Percentiles rank a stretch among this genome's conserved stretches.
phyloP scores from a whole-genome alignment of 2,113 vertebrate species.

The Pogonocichla stellata region DNA sequence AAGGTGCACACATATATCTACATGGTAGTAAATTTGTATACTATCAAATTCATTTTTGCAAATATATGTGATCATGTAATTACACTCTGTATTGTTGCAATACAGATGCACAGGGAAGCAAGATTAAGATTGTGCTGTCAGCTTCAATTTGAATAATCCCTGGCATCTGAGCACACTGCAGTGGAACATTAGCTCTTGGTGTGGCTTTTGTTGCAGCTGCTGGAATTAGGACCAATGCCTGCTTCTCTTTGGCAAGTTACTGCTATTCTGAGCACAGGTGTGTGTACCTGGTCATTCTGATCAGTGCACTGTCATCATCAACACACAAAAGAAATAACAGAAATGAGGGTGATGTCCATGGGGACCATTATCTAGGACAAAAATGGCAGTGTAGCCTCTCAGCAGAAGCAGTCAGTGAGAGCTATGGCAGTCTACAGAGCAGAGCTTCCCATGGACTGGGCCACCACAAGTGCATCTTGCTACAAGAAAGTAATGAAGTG shows the following conservation, averaged over 20 bases:
- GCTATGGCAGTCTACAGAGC: neutral
- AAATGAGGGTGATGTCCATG: neutral
- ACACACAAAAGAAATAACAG: neutral
- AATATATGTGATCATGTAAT: conserved; percentile 34
- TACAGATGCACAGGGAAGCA: neutral
- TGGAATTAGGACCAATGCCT: neutral
- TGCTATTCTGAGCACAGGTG: neutral
- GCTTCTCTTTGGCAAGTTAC: neutral
- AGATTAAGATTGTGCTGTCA: conserved; percentile 34
- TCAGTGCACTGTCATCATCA: neutral
- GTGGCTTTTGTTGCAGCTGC: neutral
- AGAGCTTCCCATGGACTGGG: neutral
- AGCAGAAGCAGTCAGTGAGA: neutral
- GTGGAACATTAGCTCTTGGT: neutral
- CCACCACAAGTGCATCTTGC: neutral
- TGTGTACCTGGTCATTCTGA: neutral
- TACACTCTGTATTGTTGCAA: neutral
- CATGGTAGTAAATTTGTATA: neutral
- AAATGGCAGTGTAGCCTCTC: neutral
- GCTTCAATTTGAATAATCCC: conserved; percentile 6
- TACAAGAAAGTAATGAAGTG: neutral
- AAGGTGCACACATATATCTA: neutral
- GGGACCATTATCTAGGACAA: neutral
- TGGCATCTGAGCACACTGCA: neutral
- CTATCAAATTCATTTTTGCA: conserved; percentile 5